Evolutionary conservation across 30 jellyfish, hydroid and myxozoan genomes (phyloP), one percentile per base, ranked within the genome.

Genomic region (Haliclystus octoradiatus): DNA sequence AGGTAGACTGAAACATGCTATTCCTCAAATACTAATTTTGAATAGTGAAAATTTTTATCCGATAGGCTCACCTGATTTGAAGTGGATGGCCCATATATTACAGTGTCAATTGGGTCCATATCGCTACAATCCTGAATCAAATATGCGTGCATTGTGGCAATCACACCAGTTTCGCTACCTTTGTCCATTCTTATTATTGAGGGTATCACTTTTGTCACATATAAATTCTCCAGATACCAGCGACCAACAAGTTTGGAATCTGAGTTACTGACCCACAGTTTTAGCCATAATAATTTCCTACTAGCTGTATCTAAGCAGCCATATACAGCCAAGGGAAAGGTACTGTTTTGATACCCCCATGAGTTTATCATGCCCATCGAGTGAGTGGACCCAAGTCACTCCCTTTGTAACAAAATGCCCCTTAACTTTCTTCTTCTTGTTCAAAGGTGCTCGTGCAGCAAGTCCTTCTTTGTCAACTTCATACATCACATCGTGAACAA

Each of bases 291-390:
- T 25, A 78, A 26, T 70, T 65, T 66, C 69, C 89, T 50, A 61
- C 89, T 76, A 32, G 89, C 89, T 66, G 89, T 31, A 53, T 65
- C 81, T 13, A 76, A 61, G 50, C 89, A 76, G 1, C 89, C 81
- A 34, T 76, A 76, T 1, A 76, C 50, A 31, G 84, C 84, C 5
- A 70, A 65, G 14, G 93, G 93, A 57, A 75, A 65, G 40, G 28
- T 66, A 27, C 32, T 64, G n/a, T 57, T 53, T 66, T 64, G 80
- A 33, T 71, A 74, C n/a, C 85, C n/a, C 85, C 71, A 76, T 76
- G 49, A 76, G 34, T 34, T 76, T 65, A 31, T 76, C 82, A 50
- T 76, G 83, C 29, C 82, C 82, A 35, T 76, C 88, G 63, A 76
- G 52, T 1, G 88, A 76, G 66, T 52, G 63, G 1, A 70, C 47